Evolutionary conservation across 2,888 invertebrate species (phyloP), one percentile per base, ranked within the genome.

Genomic region (Neocrepidodera transversa): DNA sequence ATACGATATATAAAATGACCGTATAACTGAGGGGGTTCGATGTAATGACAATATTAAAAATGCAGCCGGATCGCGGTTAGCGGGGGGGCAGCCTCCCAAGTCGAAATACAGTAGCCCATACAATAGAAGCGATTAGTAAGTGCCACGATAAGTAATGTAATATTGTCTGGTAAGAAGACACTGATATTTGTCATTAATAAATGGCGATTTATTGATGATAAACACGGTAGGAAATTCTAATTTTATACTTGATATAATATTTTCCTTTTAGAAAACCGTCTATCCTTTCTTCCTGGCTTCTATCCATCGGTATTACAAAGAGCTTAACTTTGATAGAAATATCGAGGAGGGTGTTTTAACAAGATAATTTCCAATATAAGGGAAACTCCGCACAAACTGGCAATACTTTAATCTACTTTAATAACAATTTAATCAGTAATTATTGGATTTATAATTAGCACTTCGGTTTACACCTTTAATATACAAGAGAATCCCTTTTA

Each of bases 31-130:
- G 63, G 64, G 66, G 65, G 59, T 66, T 65, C 54, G 67, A 67
- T 60, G 68, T 74, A 75, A 75, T 71, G 76, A 76, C 75, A 77
- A 76, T 74, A 74, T 75, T 74, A 75, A 76, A 75, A 76, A 75
- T 76, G 70, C 74, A 72, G 71, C 62, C 68, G 68, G 70, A 69
- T 66, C 60, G 62, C 51, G 40, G 73, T 59, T 67, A 68, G 68
- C 64, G 65, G n/a, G 74, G 76, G 74, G 74, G 74, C 71, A 71
- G 59, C 63, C 68, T 71, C 78, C 77, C 78, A 78, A 77, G 77
- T 75, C 68, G 76, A 76, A 74, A 76, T 76, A 78, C 78, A 73
- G 78, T 78, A 78, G 78, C 78, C 71, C 72, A 73, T 65, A 77
- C 77, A 77, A 77, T 76, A 71, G 73, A 67, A 67, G 58, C 67